phyloP scores from a whole-genome alignment of 2,888 invertebrate species.

The Seladonia tumulorum region DNA sequence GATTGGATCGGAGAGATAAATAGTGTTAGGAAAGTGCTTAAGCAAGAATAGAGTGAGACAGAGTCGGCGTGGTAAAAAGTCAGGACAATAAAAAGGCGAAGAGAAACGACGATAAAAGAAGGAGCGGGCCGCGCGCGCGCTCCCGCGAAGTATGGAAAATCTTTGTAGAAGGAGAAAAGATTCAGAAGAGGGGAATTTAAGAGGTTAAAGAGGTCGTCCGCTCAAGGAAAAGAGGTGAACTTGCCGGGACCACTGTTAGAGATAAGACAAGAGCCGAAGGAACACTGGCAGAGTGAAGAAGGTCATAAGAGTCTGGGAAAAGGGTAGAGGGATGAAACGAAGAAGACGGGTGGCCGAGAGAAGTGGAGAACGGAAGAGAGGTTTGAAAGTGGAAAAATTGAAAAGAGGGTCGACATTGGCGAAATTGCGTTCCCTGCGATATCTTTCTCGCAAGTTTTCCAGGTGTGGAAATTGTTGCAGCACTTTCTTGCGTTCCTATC shows the following conservation, averaged over 20 bases:
- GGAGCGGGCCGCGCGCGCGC: not conserved
- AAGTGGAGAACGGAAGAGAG: not conserved
- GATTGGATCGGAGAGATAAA: slow-evolving; percentile 2
- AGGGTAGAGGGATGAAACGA: not conserved
- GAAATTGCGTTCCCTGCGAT: not conserved
- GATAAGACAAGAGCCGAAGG: slow-evolving; percentile 5
- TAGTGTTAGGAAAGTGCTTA: not conserved
- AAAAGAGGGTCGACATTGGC: not conserved
- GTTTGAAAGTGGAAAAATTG: not conserved
- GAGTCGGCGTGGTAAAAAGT: not conserved
- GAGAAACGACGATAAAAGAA: not conserved
- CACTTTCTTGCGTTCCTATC: not conserved
- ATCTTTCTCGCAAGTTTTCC: not conserved
- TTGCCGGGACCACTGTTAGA: slow-evolving; percentile 5
- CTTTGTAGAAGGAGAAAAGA: not conserved
- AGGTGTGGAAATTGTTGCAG: not conserved
- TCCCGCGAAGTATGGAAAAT: slow-evolving; percentile 7
- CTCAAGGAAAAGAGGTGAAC: slow-evolving; percentile 10
- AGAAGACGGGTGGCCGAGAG: not conserved
- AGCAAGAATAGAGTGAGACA: not conserved
- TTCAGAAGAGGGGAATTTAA: not conserved
- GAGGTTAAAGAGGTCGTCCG: slow-evolving; percentile 7
- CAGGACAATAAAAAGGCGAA: not conserved
- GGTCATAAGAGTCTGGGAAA: not conserved
- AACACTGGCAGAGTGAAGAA: slow-evolving; percentile 2